These are phyloP conservation scores for Tinea pellionella DNA, from an alignment of 2,888 invertebrate species.

Conservation along the genomic window DNA sequence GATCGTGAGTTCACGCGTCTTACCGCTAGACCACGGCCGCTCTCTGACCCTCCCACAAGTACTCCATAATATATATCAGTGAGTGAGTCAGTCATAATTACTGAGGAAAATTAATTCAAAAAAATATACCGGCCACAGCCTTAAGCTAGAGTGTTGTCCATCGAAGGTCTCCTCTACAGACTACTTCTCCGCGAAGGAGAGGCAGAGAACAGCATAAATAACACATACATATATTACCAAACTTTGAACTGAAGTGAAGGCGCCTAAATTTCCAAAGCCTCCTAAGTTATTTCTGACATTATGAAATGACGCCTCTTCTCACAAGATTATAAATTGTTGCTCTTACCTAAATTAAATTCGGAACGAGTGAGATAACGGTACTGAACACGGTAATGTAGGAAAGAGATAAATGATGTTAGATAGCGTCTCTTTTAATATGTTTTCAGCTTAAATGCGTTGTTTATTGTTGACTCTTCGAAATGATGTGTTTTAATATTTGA, in stretches of 20 bases:
- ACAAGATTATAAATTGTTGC: constrained; percentile 29
- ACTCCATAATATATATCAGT: too few relatives aligned
- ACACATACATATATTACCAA: not conserved
- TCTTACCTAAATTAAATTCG: constrained; percentile 27
- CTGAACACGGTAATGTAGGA: not conserved
- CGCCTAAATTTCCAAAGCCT: not conserved
- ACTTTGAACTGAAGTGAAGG: not conserved
- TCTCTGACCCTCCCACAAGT: too few relatives aligned
- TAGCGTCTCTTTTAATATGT: not conserved
- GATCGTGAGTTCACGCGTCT: too few relatives aligned
- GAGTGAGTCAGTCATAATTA: too few relatives aligned
- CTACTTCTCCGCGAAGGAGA: too few relatives aligned
- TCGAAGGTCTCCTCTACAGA: too few relatives aligned
- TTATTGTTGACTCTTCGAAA: constrained; percentile 40
- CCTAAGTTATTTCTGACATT: not conserved
- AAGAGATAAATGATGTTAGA: not conserved
- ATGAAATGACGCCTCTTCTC: constrained; percentile 11
- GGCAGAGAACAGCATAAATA: too few relatives aligned
- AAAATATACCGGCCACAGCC: too few relatives aligned
- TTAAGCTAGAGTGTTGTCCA: too few relatives aligned
- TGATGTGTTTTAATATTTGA: constrained; percentile 26
- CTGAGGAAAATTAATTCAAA: too few relatives aligned
- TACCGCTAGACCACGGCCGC: too few relatives aligned
- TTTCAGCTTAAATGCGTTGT: constrained; percentile 36
- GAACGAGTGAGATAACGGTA: not conserved